Evolutionary conservation across 2,888 invertebrate genomes (phyloP), one percentile per base, ranked within the genome.

Genomic region (Dasypolia templi): DNA sequence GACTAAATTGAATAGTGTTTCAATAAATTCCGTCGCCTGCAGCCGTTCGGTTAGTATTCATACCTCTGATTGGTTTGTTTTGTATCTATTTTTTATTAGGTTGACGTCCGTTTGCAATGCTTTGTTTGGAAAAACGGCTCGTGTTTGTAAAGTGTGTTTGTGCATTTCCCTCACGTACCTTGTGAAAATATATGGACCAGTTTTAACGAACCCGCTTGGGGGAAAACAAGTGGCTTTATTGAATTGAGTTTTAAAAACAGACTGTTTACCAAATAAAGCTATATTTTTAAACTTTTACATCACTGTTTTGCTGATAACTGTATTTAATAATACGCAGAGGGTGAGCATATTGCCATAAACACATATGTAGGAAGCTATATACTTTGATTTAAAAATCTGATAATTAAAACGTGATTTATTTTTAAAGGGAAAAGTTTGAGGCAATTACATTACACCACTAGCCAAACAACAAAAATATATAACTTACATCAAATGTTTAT

Each of bases 111-210:
- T 72, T 75, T 65, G 58, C 53, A 51, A 51, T 49, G 32, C 67
- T 49, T 62, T 71, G 76, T 80, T 58, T 53, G 69, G n/a, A 19
- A 53, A 73, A 63, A 66, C 53, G 35, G 61, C n/a, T 46, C 64
- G 35, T 79, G 75, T 81, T 82, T 65, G 69, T 56, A 49, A 59
- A 68, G 56, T 42, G 14, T 67, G 71, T 79, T 83, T 80, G 61
- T 49, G 81, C 56, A 83, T 62, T 83, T 61, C 61, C 49, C 72
- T 80, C 76, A 72, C 84, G 72, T 69, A 49, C 71, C 81, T 69
- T 65, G 63, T 72, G 64, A 65, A 76, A 80, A 81, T 82, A 72
- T 67, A 69, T 80, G 75, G 70, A 51, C 26, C 67, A 49, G 53
- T 83, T 75, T 80, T 81, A 83, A 75, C 70, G 59, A 79, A 79